Base-by-base conservation (phyloP, 35 echinoderm and acorn worm species). In the Heliocidaris tuberculata region DNA sequence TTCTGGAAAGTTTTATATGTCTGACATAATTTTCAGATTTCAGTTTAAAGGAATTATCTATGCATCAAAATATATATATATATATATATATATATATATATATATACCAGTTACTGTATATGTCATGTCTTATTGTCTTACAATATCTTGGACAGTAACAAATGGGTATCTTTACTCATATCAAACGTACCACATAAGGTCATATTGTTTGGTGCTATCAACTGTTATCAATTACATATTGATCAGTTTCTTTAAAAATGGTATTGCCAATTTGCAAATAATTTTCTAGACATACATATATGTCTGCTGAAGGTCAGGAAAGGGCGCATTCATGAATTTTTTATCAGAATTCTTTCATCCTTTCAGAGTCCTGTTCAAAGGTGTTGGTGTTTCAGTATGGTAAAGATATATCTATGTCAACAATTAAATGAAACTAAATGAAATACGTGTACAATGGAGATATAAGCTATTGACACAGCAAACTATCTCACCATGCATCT, bases 391-490 rank as follows among this genome's bases (percentile, higher is more conserved):
- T 78, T 78, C 65, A 78, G 4, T 78, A 78, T 7, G 65, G 21
- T 78, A 56, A 27, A 52, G 50, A 24, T 2, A 78, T 78, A 78
- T 78, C 27, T n/a, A 78, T 78, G 65, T 78, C 19, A 78, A 78
- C 65, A 78, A 78, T 78, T 19, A 78, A 78, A 78, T 78, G 65
- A 78, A 78, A 78, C 65, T 21, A 78, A 78, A 78, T 78, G 65
- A 78, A 70, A 78, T 78, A 5, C 27, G 27, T 78, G 65, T n/a
- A 78, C 65, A 78, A 78, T 78, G 27, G 52, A 10, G 52, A 56
- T 78, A 78, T 19, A 78, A 8, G 21, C 27, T 78, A 78, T 78
- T 78, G 65, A 78, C 65, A 78, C 65, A 78, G 27, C 21, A 78
- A 4, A n/a, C 17, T 78, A 78, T 78, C 65, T 78, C 65, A 56